phyloP scores from a whole-genome alignment of 1,140 invertebrate genomes.

The Steinernema khuongi region DNA sequence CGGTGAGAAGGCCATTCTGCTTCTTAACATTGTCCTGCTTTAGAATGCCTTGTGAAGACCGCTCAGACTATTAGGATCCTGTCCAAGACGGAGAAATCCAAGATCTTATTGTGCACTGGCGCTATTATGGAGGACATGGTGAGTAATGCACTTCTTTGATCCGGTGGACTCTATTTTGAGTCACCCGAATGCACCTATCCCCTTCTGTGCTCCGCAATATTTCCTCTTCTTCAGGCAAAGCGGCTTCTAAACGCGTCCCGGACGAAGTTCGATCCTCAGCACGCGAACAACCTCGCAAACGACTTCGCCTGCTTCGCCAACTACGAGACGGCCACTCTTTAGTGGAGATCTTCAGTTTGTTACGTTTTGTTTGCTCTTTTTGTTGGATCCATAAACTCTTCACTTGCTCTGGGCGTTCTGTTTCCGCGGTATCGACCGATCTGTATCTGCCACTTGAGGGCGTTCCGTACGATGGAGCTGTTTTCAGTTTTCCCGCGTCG shows the following conservation, averaged over 20 bases:
- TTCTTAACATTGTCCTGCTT: not conserved
- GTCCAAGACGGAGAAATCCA: constrained; percentile 65
- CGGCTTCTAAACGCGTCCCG: constrained; percentile 67
- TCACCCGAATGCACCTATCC: constrained; percentile 8
- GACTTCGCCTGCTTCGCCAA: constrained; percentile 84
- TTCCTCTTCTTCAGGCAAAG: constrained; percentile 60
- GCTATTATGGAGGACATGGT: constrained; percentile 70
- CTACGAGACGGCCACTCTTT: constrained; percentile 64
- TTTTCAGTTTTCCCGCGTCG: constrained; percentile 14
- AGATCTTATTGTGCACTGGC: constrained; percentile 81
- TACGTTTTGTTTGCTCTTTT: constrained; percentile 3
- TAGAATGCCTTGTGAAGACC: constrained; percentile 79
- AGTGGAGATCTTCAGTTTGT: not conserved
- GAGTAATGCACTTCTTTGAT: constrained; percentile 17
- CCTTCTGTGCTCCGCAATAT: constrained; percentile 14
- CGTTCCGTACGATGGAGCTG: no score
- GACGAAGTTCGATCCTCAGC: constrained; percentile 72
- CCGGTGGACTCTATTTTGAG: not conserved
- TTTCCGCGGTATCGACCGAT: no score
- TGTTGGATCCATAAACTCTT: no score
- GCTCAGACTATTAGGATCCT: constrained; percentile 72
- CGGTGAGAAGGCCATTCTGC: not conserved
- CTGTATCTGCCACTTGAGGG: no score
- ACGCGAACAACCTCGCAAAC: constrained; percentile 82
- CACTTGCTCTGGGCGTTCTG: no score